Base-by-base conservation (phyloP, 2,797 vertebrate genomes). In the Remorina albescens region DNA sequence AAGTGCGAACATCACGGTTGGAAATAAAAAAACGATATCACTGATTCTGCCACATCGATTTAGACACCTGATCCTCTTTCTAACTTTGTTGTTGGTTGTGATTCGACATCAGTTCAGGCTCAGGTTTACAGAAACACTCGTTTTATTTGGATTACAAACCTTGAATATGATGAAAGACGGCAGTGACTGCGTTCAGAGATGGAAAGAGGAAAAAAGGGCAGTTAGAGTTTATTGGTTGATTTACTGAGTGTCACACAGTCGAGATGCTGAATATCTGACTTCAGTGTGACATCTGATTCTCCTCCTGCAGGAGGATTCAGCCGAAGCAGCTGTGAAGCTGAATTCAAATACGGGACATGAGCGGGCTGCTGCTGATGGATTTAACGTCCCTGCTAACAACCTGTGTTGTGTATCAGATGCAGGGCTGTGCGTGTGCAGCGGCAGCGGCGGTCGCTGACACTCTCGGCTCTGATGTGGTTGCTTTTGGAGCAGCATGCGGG, bases 401-500 rank as follows among this genome's bases (percentile, higher is more conserved):
- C 71, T 49, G 69, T 63, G 70, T n/a, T 81, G 44, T 76, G 75
- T 16, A 26, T 56, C 59, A 64, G 63, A 49, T 53, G 54, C 21
- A 47, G 66, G 57, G 7, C 15, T 30, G n/a, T n/a, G n/a, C n/a
- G n/a, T 67, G 65, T 42, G 53, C 51, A 53, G 7, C 21, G 32
- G 49, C 44, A 26, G 19, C 44, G 12, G 49, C 41, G 60, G 54
- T 69, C 61, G 62, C 57, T 76, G 77, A 86, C 84, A 80, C 84
- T 63, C 66, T 51, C 64, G 62, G 53, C 67, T 28, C 46, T 66
- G 78, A 76, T 88, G 70, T 80, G 67, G 36, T 62, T 85, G 73
- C 78, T 73, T 77, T 56, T 47, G 72, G 68, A 87, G 79, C 82
- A 55, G 72, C 64, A 63, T 34, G 67, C 46, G 21, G 67, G 91